Base-by-base conservation (phyloP, 1,140 invertebrate genomes). In the Diabrotica undecimpunctata region DNA sequence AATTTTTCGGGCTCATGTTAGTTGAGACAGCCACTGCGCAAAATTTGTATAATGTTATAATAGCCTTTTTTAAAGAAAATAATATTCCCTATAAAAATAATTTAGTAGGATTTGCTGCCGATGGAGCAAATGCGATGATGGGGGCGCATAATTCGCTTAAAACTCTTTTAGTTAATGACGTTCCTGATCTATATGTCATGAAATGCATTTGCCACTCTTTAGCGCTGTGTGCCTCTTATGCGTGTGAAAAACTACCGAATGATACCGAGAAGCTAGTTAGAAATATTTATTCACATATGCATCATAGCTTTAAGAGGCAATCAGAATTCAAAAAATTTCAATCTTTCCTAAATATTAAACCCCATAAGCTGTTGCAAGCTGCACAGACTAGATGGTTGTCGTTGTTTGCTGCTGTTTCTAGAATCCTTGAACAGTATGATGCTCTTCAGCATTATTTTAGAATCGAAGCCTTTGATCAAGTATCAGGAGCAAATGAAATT, bases 101-200 rank as follows among this genome's bases (percentile, higher is more conserved):
- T 65, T 66, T 79, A 61, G 66, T 78, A 58, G 75, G 78, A 6
- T 80, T 79, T 73, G 77, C 73, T 53, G 65, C 77, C 63, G 79
- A 79, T 68, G 75, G 74, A 0, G 70, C 77, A 9, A 78, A 74
- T 54, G 57, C 64, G 8, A 80, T 79, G 75, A 73, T 79, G 66
- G 78, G 79, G 36, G 10, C 64, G 39, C 25, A 78, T 25, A 61
- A 79, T 72, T 80, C 76, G 7, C 54, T 81, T 12, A n/a, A 11
- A 57, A 56, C 55, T 11, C 35, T 36, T 25, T 59, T 66, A n/a
- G 52, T 11, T 35, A 12, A 50, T n/a, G 61, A 63, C 41, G 58
- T 66, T 52, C 54, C 61, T 8, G 7, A 62, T 52, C 12, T 64
- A 7, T 65, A 59, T 54, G 13, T 60, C 11, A 41, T 60, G 13